Conservation (phyloP, 1,140 invertebrate genomes). For the Thaumetopoea pityocampa region DNA sequence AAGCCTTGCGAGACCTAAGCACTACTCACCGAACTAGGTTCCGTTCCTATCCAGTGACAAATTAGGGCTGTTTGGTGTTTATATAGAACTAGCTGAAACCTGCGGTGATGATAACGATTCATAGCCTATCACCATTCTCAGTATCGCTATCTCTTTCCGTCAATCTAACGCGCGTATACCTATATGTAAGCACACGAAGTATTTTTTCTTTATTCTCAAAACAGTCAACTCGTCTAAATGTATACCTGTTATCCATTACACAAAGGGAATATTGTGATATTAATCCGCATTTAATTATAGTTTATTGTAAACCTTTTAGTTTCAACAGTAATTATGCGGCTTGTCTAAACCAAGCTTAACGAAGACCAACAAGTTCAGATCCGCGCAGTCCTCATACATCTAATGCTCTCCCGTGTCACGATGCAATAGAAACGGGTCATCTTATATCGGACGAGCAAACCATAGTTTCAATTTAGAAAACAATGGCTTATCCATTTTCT, state of each 20-base stretch:
- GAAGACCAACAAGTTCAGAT: constrained; percentile 33
- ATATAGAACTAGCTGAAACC: too few species aligned
- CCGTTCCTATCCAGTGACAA: too few species aligned
- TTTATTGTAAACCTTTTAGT: constrained; percentile 70
- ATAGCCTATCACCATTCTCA: too few species aligned
- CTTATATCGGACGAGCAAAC: constrained; percentile 44
- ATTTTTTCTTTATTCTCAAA: too few species aligned
- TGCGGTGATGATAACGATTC: too few species aligned
- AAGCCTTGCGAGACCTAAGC: too few species aligned
- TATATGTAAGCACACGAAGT: too few species aligned
- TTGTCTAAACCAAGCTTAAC: constrained; percentile 62
- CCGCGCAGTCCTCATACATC: constrained; percentile 34
- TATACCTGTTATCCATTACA: constrained; percentile 57
- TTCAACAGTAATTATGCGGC: constrained; percentile 66
- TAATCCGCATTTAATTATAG: constrained; percentile 64
- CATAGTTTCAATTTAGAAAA: constrained; percentile 74
- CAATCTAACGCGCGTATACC: too few species aligned
- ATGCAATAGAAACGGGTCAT: constrained; percentile 35
- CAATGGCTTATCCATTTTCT: constrained; percentile 75
- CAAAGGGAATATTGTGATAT: constrained; percentile 68
- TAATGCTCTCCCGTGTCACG: not conserved
- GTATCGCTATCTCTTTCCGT: too few species aligned
- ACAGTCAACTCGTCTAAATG: too few species aligned
- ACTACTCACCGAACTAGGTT: too few species aligned
- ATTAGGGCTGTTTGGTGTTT: too few species aligned